Base-by-base conservation (phyloP, 2,113 vertebrate species). In the Taurulus bubalis region DNA sequence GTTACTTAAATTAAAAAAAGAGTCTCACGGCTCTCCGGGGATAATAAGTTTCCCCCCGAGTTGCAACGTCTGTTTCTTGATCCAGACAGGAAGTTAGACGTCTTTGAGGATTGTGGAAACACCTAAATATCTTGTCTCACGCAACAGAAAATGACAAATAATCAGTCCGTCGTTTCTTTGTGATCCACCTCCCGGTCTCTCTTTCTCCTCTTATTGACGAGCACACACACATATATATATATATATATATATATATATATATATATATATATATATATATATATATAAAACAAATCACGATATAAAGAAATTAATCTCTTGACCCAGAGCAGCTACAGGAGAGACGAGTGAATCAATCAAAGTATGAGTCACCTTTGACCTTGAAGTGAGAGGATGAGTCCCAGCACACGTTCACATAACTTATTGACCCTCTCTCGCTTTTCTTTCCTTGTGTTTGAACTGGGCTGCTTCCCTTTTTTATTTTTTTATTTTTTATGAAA, bases 321-420 rank as follows among this genome's bases (percentile, higher is more conserved):
- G 71, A 79, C 67, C 84, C 82, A 74, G 90, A 87, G 83, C 62
- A 77, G 82, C 79, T 26, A 4, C 68, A 76, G 51, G 65, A 84
- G 69, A 9, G 2, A 89, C 3, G 51, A 68, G 34, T 14, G 9
- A 38, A 76, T 85, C 58, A 88, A 83, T 87, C 85, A 80, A 63
- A 65, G 64, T 53, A 2, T 8, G 16, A 84, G 87, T 79, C 60
- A 67, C 15, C 26, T 71, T 82, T 69, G 58, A 77, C n/a, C 30
- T 42, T 49, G 0, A 62, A 53, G 67, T 55, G 53, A 83, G 45
- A 83, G 66, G 14, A 75, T 11, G 28, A 51, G 32, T 42, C 64
- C 64, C 34, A 34, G 34, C 34, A 34, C 34, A 42, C 40, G 40
- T 42, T 34, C 34, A 34, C 3, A 42, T 59, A 16, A 32, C 26